These are phyloP conservation scores for Aleiodes leptofemur DNA, from an alignment of 2,888 invertebrate genomes.

Conservation along the genomic window DNA sequence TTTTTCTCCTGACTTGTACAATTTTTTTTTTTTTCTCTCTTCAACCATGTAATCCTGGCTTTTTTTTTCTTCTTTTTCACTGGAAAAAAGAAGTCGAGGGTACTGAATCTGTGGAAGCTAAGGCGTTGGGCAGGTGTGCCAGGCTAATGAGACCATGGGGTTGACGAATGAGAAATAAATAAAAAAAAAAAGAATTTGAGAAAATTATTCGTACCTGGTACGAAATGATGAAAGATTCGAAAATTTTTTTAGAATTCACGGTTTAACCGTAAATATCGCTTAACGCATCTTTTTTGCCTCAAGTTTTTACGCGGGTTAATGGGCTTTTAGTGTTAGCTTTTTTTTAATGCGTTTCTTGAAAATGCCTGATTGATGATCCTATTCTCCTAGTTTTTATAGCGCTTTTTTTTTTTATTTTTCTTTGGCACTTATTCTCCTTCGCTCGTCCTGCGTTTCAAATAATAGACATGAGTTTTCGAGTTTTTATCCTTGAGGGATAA, in stretches of 20 bases:
- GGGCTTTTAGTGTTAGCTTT: conserved; percentile 5
- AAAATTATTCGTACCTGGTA: conserved; percentile 35
- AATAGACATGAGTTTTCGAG: too few species aligned
- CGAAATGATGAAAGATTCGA: neutral
- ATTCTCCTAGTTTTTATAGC: neutral
- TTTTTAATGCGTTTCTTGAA: neutral
- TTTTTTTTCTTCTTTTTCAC: neutral
- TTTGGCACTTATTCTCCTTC: neutral
- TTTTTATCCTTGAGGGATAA: too few species aligned
- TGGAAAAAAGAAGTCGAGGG: neutral
- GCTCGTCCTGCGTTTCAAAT: too few species aligned
- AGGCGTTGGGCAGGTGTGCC: conserved; percentile 41
- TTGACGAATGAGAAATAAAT: conserved; percentile 1
- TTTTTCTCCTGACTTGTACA: neutral
- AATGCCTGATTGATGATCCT: conserved; percentile 21
- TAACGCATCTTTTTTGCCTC: neutral
- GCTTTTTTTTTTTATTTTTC: neutral
- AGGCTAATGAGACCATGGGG: conserved; percentile 39
- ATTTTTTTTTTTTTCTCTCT: neutral
- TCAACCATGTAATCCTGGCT: neutral
- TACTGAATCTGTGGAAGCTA: conserved; percentile 32
- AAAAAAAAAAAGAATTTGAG: conserved; percentile 4
- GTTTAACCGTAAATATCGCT: conserved; percentile 22
- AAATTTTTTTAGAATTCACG: conserved; percentile 21
- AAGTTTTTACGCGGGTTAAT: conserved; percentile 2